Evolutionary conservation across 2,797 vertebrate species (phyloP).

Genomic region (Melanotaenia boesemani): DNA sequence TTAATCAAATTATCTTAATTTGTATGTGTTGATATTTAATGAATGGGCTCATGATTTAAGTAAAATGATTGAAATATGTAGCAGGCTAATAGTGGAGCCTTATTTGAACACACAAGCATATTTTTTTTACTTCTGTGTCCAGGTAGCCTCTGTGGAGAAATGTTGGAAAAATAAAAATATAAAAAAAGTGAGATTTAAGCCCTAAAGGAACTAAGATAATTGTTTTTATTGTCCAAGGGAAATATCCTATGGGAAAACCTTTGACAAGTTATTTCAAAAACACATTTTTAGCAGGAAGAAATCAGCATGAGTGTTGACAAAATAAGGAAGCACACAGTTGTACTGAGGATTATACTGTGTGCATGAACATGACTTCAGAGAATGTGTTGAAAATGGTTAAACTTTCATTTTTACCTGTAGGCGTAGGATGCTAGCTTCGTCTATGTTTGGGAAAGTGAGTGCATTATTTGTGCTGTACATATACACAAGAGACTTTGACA

Average conservation of each 20-base stretch:
- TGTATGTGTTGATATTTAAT: not conserved
- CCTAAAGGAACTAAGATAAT: not conserved
- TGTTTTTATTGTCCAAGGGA: conserved; percentile 1
- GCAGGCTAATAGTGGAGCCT: not conserved
- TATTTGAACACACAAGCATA: not conserved
- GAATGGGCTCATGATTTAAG: not conserved
- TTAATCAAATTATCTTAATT: not conserved
- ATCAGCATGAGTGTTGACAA: not conserved
- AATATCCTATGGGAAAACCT: not conserved
- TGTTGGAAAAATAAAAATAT: not conserved
- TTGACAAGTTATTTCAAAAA: not conserved
- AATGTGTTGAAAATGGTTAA: not conserved
- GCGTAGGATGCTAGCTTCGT: conserved; percentile 6
- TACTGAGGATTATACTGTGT: not conserved
- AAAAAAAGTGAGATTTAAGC: not conserved
- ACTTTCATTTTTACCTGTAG: not conserved
- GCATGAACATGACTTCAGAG: not conserved
- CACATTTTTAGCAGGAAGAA: not conserved
- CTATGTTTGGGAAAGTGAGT: conserved; percentile 2
- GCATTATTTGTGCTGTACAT: conserved; percentile 11
- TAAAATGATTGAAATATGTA: not conserved
- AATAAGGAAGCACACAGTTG: not conserved
- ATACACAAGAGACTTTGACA: not conserved
- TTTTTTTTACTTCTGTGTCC: not conserved
- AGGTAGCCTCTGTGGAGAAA: not conserved